A percentile compares a stretch with the other conserved stretches of the same genome.
phyloP scores from a whole-genome alignment of 2,888 invertebrate species.

The Eupithecia pulchellata region DNA sequence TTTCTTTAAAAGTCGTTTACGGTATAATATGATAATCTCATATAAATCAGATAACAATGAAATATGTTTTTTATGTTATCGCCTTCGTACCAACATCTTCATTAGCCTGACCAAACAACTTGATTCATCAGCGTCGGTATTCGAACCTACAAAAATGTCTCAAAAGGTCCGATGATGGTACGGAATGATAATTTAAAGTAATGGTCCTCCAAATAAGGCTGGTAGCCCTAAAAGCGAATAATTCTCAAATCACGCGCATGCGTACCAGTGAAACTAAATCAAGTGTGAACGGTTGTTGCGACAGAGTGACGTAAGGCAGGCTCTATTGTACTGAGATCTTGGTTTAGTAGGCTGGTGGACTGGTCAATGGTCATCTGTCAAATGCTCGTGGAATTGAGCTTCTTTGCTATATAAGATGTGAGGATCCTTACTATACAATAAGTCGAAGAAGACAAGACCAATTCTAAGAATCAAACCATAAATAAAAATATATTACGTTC shows the following conservation, averaged over 20 bases:
- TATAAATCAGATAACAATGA: background rate
- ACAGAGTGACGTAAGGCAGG: constrained; percentile 59
- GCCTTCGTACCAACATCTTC: background rate
- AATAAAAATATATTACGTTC: too few relatives aligned
- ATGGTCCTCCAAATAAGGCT: constrained; percentile 6
- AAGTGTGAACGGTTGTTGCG: constrained; percentile 68
- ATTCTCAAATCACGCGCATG: constrained; percentile 57
- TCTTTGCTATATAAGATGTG: too few relatives aligned
- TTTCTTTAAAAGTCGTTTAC: background rate
- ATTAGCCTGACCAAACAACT: background rate
- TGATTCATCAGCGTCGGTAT: background rate
- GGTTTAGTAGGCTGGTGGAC: background rate
- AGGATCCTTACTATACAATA: background rate
- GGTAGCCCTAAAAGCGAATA: constrained; percentile 40
- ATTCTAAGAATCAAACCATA: too few relatives aligned
- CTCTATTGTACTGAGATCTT: constrained; percentile 47
- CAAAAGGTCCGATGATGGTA: background rate
- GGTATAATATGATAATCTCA: background rate
- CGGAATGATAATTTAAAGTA: constrained; percentile 10
- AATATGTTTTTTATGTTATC: background rate
- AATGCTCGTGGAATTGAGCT: background rate
- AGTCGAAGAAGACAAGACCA: too few relatives aligned
- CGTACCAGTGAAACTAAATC: constrained; percentile 69
- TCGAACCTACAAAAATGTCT: background rate
- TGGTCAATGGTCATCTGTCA: background rate